phyloP scores from a whole-genome alignment of 2,888 invertebrate genomes.

The Phalangium opilio region DNA sequence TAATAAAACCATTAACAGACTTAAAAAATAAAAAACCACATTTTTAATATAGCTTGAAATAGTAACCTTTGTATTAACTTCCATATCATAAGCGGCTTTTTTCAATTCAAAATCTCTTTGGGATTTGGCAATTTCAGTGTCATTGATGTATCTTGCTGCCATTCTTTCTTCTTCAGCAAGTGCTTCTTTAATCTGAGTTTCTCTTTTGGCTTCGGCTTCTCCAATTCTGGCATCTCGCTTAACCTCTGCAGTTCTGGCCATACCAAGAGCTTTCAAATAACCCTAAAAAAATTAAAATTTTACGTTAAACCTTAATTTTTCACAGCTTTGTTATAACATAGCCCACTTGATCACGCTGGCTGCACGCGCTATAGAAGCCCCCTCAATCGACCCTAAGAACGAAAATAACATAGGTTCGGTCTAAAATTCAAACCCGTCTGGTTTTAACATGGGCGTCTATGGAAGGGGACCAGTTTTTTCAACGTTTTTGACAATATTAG shows the following conservation, averaged over 20 bases:
- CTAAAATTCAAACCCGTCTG: too few species aligned
- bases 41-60: constrained; percentile 29
- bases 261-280: constrained; percentile 81
- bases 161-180: constrained; percentile 91
- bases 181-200: constrained; percentile 83
- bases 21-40: not conserved
- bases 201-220: constrained; percentile 82
- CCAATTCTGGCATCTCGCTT: constrained; percentile 92
- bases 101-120: constrained; percentile 92
- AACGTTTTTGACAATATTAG: too few species aligned
- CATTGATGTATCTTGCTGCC: constrained; percentile 79
- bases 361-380: too few species aligned
- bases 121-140: constrained; percentile 93
- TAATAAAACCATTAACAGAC: not conserved
- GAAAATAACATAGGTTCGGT: too few species aligned
- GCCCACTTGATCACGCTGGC: too few species aligned
- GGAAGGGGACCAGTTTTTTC: too few species aligned
- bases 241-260: constrained; percentile 87
- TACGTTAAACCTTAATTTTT: too few species aligned
- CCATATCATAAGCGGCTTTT: constrained; percentile 91
- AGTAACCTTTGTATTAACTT: constrained; percentile 77
- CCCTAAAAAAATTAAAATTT: constrained; percentile 50
- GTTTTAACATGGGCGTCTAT: too few species aligned
- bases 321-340: too few species aligned
- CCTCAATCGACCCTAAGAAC: too few species aligned